phyloP scores from a whole-genome alignment of 2,113 vertebrate species.

The Laticauda laticaudata region DNA sequence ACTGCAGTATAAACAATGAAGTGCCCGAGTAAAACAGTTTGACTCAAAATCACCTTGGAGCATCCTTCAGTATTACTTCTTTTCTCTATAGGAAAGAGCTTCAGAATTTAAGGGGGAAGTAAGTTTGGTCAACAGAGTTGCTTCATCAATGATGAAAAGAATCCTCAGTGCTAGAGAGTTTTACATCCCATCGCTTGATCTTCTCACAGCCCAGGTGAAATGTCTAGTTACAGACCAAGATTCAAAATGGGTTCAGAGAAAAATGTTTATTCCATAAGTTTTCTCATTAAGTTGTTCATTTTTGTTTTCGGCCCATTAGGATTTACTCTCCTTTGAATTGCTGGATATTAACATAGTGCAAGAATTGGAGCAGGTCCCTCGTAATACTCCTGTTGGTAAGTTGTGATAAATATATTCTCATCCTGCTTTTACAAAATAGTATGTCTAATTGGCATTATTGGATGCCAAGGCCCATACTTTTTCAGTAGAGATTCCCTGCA shows the following conservation, averaged over 20 bases:
- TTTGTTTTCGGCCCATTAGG: slow-evolving; percentile 68
- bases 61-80: neutral
- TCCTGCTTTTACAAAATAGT: neutral
- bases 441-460: neutral
- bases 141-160: slow-evolving; percentile 63
- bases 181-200: slow-evolving; percentile 92
- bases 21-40: neutral
- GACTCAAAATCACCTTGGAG: neutral
- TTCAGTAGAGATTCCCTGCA: too few relatives aligned
- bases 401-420: neutral
- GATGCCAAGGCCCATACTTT: too few relatives aligned
- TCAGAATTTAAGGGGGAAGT: slow-evolving; percentile 54
- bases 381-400: slow-evolving; percentile 92
- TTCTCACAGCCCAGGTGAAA: slow-evolving; percentile 92
- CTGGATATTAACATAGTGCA: slow-evolving; percentile 97
- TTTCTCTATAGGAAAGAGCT: slow-evolving; percentile 51
- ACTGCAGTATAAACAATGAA: neutral
- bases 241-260: neutral
- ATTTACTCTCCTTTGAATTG: slow-evolving; percentile 94
- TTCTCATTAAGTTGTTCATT: neutral
- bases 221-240: neutral
- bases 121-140: slow-evolving; percentile 41
- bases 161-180: slow-evolving; percentile 77
- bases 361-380: slow-evolving; percentile 92
- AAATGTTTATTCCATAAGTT: neutral